Base-by-base conservation (phyloP, 2,113 vertebrate species). In the Callipepla squamata region DNA sequence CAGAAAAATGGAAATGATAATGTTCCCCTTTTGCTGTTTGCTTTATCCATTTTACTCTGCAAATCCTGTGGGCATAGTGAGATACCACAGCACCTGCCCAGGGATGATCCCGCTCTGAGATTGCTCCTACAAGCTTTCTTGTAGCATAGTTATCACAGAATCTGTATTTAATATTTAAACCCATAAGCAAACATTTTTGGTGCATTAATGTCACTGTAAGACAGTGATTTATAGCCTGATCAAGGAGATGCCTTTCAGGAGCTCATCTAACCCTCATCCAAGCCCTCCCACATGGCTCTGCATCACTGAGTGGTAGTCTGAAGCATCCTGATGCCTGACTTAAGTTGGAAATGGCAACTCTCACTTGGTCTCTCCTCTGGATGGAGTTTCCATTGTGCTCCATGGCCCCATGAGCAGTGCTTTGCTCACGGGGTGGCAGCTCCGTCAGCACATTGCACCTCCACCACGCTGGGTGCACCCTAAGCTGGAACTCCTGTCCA, bases 121-220 rank as follows among this genome's bases (percentile, higher is more conserved):
- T 38, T 38, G 45, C 36, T 88, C 25, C 76, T 85, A 94, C 81
- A 91, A 69, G 45, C 45, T 16, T 55, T 62, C 68, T 50, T 10
- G 47, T 23, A 38, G 63, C 76, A 63, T 50, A 67, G 63, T 80
- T 89, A 73, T 50, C 79, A 42, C 50, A n/a, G 58, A 83, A 59
- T 74, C 48, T 45, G 28, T 94, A 83, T 80, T 87, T 94, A 88
- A 69, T 23, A 13, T 30, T 48, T 72, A 75, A 73, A 88, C 21
- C 22, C 74, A 69, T 26, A 65, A 47, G 77, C 6, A 95, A 73
- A 36, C 9, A 69, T 92, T 90, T 95, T 84, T 70, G 0, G 0
- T 59, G 44, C 80, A 47, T 93, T 95, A 93, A 62, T 73, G 80
- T 91, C 89, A 76, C 40, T 48, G 62, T 42, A 32, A 89, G 95